Conservation (phyloP, 2,888 invertebrate genomes). For the Blastobasis adustella region DNA sequence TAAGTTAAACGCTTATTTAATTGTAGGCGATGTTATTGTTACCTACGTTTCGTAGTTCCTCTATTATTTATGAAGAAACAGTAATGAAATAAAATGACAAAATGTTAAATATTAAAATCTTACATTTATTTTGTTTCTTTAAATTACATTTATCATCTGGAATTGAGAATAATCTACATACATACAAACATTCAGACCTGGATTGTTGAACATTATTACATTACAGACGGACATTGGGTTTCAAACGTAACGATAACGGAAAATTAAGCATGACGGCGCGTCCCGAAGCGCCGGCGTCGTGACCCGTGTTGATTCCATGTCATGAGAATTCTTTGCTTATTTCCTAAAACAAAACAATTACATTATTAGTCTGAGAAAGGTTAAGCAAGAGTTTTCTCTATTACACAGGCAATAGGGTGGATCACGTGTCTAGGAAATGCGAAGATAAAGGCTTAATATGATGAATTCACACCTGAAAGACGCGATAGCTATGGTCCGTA, state of each 20-base stretch:
- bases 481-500: no score
- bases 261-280: slow-evolving; percentile 22
- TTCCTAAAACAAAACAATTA: no score
- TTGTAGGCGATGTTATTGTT: no score
- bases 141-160: slow-evolving; percentile 55
- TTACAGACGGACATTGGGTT: slow-evolving; percentile 50
- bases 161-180: slow-evolving; percentile 53
- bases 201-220: slow-evolving; percentile 26
- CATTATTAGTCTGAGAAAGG: no score
- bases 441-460: no score
- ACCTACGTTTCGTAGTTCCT: slow-evolving; percentile 21
- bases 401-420: no score
- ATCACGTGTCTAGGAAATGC: no score
- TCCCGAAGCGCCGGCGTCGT: slow-evolving; percentile 22
- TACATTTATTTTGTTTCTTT: slow-evolving; percentile 57
- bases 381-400: no score
- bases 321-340: no score
- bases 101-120: slow-evolving; percentile 56
- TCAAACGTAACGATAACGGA: slow-evolving; percentile 26
- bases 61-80: slow-evolving; percentile 21
- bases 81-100: slow-evolving; percentile 38
- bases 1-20: no score
- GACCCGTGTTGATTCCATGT: slow-evolving; percentile 39
- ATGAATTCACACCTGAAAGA: no score
- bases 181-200: slow-evolving; percentile 55